Evolutionary conservation across 2,797 vertebrate genomes (phyloP).

Genomic region (Sphenopsis melanotis): DNA sequence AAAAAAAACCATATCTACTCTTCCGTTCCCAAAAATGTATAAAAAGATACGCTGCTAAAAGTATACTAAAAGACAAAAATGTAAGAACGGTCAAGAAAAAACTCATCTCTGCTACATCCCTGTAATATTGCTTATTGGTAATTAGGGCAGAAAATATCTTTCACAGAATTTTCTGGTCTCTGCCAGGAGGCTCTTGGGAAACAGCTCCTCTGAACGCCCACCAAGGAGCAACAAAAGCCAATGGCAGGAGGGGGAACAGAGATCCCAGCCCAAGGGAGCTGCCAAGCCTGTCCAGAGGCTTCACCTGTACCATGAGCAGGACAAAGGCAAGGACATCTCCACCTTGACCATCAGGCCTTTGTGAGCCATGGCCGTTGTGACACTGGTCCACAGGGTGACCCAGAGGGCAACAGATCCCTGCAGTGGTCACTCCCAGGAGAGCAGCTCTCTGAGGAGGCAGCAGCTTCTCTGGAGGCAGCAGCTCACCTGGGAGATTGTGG

Average conservation of each 20-base stretch:
- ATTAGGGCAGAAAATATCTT: background rate
- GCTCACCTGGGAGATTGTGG: background rate
- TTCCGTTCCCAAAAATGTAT: background rate
- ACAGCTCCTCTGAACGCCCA: accelerated
- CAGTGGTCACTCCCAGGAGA: background rate
- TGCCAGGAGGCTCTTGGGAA: background rate
- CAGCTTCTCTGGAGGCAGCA: background rate
- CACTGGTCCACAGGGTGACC: accelerated
- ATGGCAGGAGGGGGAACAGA: background rate
- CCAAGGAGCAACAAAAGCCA: background rate
- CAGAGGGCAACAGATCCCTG: background rate
- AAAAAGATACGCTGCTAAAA: background rate
- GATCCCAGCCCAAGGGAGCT: background rate
- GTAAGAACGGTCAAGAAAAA: background rate
- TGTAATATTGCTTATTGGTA: background rate
- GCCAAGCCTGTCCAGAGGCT: accelerated
- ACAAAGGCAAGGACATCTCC: background rate
- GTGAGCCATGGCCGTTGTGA: accelerated
- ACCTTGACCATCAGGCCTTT: background rate
- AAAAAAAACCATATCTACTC: background rate
- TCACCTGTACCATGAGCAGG: background rate
- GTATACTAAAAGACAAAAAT: background rate
- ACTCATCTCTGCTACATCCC: background rate
- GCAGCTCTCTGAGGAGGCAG: background rate
- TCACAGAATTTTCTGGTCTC: accelerated